Base-by-base conservation (phyloP, 2,797 vertebrate genomes). In the Bradypodion pumilum region DNA sequence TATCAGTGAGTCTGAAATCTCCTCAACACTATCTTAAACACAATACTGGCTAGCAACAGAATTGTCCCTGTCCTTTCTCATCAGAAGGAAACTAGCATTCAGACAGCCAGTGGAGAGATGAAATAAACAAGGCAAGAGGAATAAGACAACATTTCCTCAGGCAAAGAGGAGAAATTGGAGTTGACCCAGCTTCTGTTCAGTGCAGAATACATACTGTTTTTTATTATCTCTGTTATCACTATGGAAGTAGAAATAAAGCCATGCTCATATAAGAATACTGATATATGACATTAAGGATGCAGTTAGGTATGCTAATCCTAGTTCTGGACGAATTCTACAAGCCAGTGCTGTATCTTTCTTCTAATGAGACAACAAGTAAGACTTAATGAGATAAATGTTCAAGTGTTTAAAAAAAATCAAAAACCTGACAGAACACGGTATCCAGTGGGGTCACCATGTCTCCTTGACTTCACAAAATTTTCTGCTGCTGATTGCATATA, bases 1-100 rank as follows among this genome's bases (percentile, higher is more conserved):
- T 94, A 92, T 95, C 94, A 94, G 94, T 89, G 91, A 91, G 69
- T 85, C 84, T 78, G 84, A 90, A 92, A 93, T 91, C 82, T 85
- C 93, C 88, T 86, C 85, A 85, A 85, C 84, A 66, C 68, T 80
- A 82, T 85, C 89, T 92, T 94, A 80, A 86, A 92, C 91, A 89
- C 32, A 70, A 42, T 87, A 82, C 75, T 86, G 78, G 81, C 75
- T 87, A 81, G 82, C 88, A 27, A 27, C 19, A 40, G n/a, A 42
- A 68, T 66, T 91, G 78, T 35, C 52, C 74, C 10, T 16, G 35
- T 62, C 65, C 23, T 46, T 1, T 32, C 75, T 35, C 19, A 40
- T 19, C 0, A 0, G 32, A 74, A 90, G 74, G 86, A 49, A 74
- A 91, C 91, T 87, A 42, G 21, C 73, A 80, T 10, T 60, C 82